Evolutionary conservation across 1,140 invertebrate genomes (phyloP), one percentile per base, ranked within the genome.

Genomic region (Spodoptera litura): DNA sequence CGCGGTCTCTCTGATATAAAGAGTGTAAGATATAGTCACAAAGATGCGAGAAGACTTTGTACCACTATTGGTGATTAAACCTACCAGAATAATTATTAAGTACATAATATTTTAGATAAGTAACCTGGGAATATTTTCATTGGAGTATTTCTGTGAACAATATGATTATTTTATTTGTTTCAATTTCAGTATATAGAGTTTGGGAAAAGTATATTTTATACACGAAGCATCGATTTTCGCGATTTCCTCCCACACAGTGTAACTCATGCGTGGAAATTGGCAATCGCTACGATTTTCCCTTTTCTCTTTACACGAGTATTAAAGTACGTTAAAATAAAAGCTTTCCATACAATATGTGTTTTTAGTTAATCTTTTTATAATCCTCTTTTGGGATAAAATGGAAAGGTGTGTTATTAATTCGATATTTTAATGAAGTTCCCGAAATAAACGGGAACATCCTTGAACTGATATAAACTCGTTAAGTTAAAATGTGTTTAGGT

Each of bases 201-300:
- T 38, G 3, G 64, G 62, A 53, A 62, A 62, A 62, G 52, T 75
- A 44, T 56, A 56, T 56, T 56, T 56, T 56, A 15, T 66, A 13
- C 10, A 25, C 9, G 59, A 38, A 51, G 53, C 73, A 75, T 53
- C 59, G 49, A 55, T 75, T 75, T 51, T 12, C 4, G n/a, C 59
- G 59, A 75, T 75, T 64, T 75, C 44, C 51, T 62, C 49, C 51
- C 15, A 15, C 59, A 52, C 25, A 35, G 9, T 35, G 9, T 13
- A 6, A 27, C n/a, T 38, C 73, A 59, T 75, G 73, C 73, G 73
- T 75, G 49, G 49, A 75, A 64, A 75, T 75, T 75, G 73, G 73
- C 73, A 75, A 75, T 75, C 58, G 59, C 27, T 25, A 64, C 44
- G 59, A 61, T 74, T 51, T 74, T 58, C 73, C 73, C 56, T 61